Percentiles rank a stretch among this genome's conserved stretches.
Evolutionary conservation across 2,797 vertebrate species (phyloP).

Genomic region (Mormyrus hasselquistii): DNA sequence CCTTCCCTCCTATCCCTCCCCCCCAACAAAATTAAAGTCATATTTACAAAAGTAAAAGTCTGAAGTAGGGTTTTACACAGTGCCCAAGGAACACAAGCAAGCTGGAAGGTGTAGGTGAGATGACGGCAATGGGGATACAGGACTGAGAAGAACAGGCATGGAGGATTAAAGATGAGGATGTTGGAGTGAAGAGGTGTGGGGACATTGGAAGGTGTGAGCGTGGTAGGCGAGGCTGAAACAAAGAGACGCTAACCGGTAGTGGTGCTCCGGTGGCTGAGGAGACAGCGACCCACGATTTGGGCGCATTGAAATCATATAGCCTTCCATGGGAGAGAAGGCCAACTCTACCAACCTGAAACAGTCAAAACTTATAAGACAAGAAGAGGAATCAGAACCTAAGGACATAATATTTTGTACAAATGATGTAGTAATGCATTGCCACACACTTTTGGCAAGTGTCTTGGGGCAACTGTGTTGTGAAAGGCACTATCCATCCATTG

Average conservation of each 20-base stretch:
- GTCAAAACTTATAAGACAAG: slow-evolving; percentile 62
- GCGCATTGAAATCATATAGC: slow-evolving; percentile 72
- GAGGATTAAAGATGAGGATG: not conserved
- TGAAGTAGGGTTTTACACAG: not conserved
- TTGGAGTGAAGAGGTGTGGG: not conserved
- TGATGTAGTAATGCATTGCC: not conserved
- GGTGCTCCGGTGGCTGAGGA: slow-evolving; percentile 58
- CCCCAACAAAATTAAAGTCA: not conserved
- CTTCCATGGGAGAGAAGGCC: slow-evolving; percentile 47
- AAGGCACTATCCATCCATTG: not conserved
- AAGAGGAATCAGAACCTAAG: not conserved
- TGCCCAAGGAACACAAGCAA: not conserved
- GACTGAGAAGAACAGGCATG: not conserved
- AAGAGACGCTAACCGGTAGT: slow-evolving; percentile 47
- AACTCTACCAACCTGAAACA: slow-evolving; percentile 67
- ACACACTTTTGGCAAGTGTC: not conserved
- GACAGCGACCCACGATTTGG: slow-evolving; percentile 62
- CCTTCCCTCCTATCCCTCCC: not conserved
- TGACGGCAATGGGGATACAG: not conserved
- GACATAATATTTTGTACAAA: not conserved
- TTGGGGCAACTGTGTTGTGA: not conserved
- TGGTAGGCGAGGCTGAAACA: not conserved
- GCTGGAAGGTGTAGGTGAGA: not conserved
- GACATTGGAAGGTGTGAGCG: slow-evolving; percentile 21
- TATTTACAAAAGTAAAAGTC: not conserved